Conservation (phyloP, 2,113 vertebrate species). For the Odontesthes bonariensis region DNA sequence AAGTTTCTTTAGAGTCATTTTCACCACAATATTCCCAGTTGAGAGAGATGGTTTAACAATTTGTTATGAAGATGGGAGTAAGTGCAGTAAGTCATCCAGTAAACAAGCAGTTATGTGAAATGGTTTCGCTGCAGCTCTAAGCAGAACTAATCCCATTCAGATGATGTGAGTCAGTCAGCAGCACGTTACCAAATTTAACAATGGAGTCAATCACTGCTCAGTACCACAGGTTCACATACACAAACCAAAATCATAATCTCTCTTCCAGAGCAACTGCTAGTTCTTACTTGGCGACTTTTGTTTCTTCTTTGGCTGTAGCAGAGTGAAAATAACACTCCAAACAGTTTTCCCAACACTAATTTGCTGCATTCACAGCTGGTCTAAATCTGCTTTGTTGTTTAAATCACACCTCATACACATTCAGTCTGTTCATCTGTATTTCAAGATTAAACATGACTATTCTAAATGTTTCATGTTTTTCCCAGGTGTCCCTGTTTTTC, state of each 20-base stretch:
- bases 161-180: constrained; percentile 24
- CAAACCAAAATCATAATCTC: background rate
- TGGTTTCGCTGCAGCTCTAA: background rate
- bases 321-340: background rate
- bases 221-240: background rate
- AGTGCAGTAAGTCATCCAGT: background rate
- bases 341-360: constrained; percentile 5
- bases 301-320: constrained; percentile 1
- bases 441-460: too few relatives aligned
- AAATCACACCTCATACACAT: background rate
- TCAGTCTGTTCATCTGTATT: too few relatives aligned
- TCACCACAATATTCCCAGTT: background rate
- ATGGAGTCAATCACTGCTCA: background rate
- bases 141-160: constrained; percentile 58
- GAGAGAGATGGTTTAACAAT: background rate
- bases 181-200: constrained; percentile 5
- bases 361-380: background rate
- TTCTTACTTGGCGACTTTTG: background rate
- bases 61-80: background rate
- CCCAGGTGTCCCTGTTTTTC: background rate
- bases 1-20: background rate
- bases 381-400: background rate
- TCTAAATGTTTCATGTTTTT: too few relatives aligned
- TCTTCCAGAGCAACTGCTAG: background rate
- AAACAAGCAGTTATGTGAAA: background rate